Conservation (phyloP, 2,113 vertebrate species). For the Oreotrochilus melanogaster region DNA sequence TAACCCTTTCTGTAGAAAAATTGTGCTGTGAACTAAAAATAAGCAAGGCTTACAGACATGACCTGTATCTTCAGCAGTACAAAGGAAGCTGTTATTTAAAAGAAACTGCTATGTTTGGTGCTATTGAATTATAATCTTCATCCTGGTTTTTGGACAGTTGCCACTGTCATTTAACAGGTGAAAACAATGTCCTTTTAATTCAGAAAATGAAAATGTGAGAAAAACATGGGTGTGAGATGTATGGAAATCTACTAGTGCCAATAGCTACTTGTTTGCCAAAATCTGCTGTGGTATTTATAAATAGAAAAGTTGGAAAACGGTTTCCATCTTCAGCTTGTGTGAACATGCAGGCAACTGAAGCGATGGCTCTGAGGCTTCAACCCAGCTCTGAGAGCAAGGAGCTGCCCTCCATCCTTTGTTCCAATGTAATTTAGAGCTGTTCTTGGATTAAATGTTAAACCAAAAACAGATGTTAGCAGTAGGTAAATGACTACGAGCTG, state of each 20-base stretch:
- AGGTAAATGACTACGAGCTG: not conserved
- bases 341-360: not conserved
- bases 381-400: not conserved
- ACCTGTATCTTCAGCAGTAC: constrained; percentile 49
- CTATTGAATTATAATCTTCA: constrained; percentile 60
- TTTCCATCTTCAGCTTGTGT: not conserved
- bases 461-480: not conserved
- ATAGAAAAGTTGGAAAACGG: not conserved
- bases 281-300: not conserved
- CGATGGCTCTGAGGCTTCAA: not conserved
- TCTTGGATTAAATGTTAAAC: not conserved
- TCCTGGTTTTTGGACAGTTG: constrained; percentile 32
- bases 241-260: constrained; percentile 36
- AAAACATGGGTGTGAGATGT: constrained; percentile 51
- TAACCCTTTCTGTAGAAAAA: not conserved
- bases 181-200: constrained; percentile 69
- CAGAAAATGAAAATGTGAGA: constrained; percentile 64
- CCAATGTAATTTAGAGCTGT: not conserved
- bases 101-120: constrained; percentile 39
- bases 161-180: constrained; percentile 53
- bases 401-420: not conserved
- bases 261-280: constrained; percentile 9
- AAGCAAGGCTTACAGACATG: not conserved
- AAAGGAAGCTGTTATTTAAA: constrained; percentile 61
- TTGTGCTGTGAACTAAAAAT: constrained; percentile 33